Base-by-base conservation (phyloP, 2,113 vertebrate species). In the Neolamprologus hecqui region DNA sequence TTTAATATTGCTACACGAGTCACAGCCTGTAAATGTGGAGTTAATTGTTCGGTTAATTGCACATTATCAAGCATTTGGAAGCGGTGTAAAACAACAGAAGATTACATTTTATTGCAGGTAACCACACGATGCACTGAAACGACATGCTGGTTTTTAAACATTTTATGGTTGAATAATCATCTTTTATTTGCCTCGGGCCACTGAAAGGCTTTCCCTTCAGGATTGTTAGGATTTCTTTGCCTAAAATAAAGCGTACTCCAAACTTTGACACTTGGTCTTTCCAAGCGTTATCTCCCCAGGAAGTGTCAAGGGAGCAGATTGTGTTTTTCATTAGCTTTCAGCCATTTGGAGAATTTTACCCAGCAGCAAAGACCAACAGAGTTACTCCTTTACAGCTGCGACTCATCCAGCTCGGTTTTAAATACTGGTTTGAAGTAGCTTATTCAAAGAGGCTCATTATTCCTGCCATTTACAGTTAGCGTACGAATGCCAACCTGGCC, bases 21-120 rank as follows among this genome's bases (percentile, higher is more conserved):
- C 81, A 86, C 77, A 86, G 91, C 81, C 75, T 83, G 87, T 89
- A 86, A 93, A 92, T 85, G 91, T n/a, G 83, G 57, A 92, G 84
- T 90, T 93, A 94, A 94, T 92, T 92, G 94, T 88, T 93, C 86
- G 79, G 88, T 83, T 93, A 93, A 94, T 93, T 92, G 92, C 89
- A 15, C 53, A 87, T 90, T 85, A 91, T 89, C 81, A 37, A 23
- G 79, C 70, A 65, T 79, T 79, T 37, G 81, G 63, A 84, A 77
- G 83, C 40, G 2, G 70, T 6, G 79, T 70, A 5, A 60, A 85
- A 83, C 87, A 86, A 75, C 80, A 88, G 90, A 84, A 83, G 87
- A 89, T 87, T 86, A 68, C 31, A 31, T 86, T 93, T 90, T 90
- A 92, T 42, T 70, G 87, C 83, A 65, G 75, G 84, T 87, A 90